A percentile compares a stretch with the other conserved stretches of the same genome.
Evolutionary conservation across 1,140 invertebrate species (phyloP).

Genomic region (Drosophila lowei): DNA sequence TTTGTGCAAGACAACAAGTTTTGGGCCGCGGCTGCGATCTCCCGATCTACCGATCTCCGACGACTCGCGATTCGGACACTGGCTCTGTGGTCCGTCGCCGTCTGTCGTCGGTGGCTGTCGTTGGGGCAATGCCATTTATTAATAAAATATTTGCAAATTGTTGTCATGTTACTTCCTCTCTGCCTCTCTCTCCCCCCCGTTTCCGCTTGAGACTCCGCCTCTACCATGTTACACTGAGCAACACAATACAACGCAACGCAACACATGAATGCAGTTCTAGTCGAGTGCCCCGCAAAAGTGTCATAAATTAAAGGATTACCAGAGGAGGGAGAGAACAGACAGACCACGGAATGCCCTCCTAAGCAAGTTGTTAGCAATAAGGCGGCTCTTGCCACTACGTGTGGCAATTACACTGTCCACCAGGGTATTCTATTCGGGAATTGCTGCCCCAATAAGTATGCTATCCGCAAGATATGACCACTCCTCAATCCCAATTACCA

Average conservation of each 20-base stretch:
- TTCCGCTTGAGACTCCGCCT: no score
- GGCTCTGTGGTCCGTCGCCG: conserved; percentile 24
- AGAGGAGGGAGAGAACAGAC: neutral
- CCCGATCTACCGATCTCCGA: conserved; percentile 1
- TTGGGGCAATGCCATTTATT: conserved; percentile 70
- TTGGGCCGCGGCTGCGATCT: neutral
- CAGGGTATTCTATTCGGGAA: neutral
- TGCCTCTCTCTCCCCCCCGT: neutral
- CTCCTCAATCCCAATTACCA: neutral
- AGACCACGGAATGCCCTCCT: conserved; percentile 31
- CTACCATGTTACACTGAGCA: conserved; percentile 19
- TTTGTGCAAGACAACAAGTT: conserved; percentile 46
- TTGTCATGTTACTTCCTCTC: conserved; percentile 65
- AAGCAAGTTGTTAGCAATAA: conserved; percentile 80
- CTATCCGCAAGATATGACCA: neutral
- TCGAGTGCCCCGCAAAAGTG: conserved; percentile 43
- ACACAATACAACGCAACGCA: neutral
- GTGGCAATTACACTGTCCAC: conserved; percentile 72
- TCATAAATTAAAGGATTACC: conserved; percentile 48
- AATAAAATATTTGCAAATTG: conserved; percentile 82
- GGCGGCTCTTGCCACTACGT: conserved; percentile 62
- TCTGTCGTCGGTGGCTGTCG: conserved; percentile 38
- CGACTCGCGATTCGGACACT: no score
- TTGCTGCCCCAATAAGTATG: conserved; percentile 17
- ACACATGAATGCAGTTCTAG: conserved; percentile 31